Evolutionary conservation across 2,888 invertebrate species (phyloP), one percentile per base, ranked within the genome.

Genomic region (Pachycephus smyrnensis): DNA sequence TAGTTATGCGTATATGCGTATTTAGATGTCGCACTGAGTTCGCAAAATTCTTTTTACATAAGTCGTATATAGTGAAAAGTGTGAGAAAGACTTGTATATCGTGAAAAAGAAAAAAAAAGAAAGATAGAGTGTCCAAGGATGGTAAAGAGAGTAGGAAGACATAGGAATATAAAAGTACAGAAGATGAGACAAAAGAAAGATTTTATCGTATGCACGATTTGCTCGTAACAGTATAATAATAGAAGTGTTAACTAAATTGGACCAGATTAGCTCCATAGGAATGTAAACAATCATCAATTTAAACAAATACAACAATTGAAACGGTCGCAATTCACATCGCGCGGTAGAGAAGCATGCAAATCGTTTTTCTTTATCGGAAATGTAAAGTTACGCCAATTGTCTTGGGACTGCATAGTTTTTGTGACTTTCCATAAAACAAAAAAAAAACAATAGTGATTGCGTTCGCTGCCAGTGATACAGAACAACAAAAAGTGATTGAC

Each of bases 251-350:
- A 71, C 31, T 71, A 85, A 81, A 79, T 40, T 81, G 81, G 76
- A 81, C 75, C 83, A 79, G 80, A 83, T 85, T 81, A 83, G 80
- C 80, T 83, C 83, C 81, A 80, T 80, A 86, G 88, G 88, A 89
- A 88, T 88, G 86, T 89, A 86, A 84, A 86, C 85, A 84, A 55
- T 73, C 71, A 76, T 75, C 71, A 77, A 78, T 75, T 78, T 78
- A 68, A 30, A 55, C 12, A 71, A 71, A 71, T 23, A 71, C 9
- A 71, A 31, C 71, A 23, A 71, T 31, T 71, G 23, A 55, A 55
- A 55, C 55, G 55, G 9, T 55, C 23, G 55, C 55, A 55, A 23
- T 55, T 23, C 55, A 23, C 23, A 55, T 55, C 2, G 23, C 23
- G 23, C 55, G 23, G 23, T 9, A 55, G 23, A 55, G 55, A 55